Evolutionary conservation across 2,113 vertebrate genomes (phyloP), one percentile per base, ranked within the genome.

Genomic region (Salvator merianae): DNA sequence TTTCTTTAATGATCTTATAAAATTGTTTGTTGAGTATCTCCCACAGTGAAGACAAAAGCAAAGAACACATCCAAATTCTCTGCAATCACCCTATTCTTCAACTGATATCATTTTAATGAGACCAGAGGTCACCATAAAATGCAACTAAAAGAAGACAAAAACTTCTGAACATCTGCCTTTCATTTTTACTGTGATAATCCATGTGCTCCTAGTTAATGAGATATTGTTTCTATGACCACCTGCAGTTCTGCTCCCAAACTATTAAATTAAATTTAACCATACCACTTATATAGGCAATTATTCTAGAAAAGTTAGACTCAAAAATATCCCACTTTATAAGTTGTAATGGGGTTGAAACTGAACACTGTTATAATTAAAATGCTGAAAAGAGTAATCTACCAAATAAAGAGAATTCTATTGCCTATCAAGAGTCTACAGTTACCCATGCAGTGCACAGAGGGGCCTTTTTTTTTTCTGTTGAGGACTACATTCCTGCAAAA

Each of bases 221-320:
- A 22, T 40, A 90, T 85, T 93, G 83, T 91, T 85, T 85, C 84
- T 88, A 62, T 79, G 80, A 81, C 73, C 84, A 86, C 77, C 84
- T 91, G 85, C 38, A 81, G 77, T 85, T 88, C 43, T 53, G 75
- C 81, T 88, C 1, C 0, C 78, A 88, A 90, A 89, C 24, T 72
- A 40, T 40, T 16, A 59, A 77, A 63, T 50, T 86, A 84, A 89
- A 93, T 88, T 79, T 30, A 68, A 71, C 85, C 62, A 86, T 82
- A 91, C 12, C n/a, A 80, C 84, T 84, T 88, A 72, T 87, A 88
- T 87, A 89, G 38, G 87, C 88, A 73, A 85, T 72, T 65, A 87
- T 88, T 90, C 77, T 79, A 53, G 71, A 24, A n/a, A 66, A 74
- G 72, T 30, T 90, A 87, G 81, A 83, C 86, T 63, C 89, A 5